phyloP scores from a whole-genome alignment of 23 tunicate genomes.

The Ciona savignyi region DNA sequence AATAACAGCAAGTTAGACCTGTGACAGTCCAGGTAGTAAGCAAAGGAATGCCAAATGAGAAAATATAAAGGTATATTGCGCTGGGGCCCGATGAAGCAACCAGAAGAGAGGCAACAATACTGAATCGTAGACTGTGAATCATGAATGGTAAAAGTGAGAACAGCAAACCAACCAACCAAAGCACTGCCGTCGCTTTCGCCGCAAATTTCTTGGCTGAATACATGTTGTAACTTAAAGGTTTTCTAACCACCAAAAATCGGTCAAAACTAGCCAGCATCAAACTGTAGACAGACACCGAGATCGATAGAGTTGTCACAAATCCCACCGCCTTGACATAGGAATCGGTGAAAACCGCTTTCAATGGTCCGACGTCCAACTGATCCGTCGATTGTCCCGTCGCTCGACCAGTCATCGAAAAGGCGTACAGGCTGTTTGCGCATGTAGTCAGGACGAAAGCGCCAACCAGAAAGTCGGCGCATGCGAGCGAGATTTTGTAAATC shows the following conservation, averaged over 20 bases:
- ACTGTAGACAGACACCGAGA: constrained; percentile 16
- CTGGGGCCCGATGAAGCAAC: not conserved
- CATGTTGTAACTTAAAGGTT: constrained; percentile 34
- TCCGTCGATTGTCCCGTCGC: not conserved
- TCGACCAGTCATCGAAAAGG: not conserved
- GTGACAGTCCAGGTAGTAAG: constrained; percentile 20
- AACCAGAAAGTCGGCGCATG: constrained; percentile 29
- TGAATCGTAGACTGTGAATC: constrained; percentile 25
- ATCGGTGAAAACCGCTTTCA: not conserved
- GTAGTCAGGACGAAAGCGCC: constrained; percentile 35
- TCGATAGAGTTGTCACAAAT: constrained; percentile 9
- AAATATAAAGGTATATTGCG: not conserved
- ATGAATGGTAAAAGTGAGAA: constrained; percentile 48
- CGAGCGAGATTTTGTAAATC: constrained; percentile 36
- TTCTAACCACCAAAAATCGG: constrained; percentile 7
- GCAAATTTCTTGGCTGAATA: constrained; percentile 51
- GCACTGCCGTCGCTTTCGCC: not conserved
- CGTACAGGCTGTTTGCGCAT: not conserved
- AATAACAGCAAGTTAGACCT: constrained; percentile 27
- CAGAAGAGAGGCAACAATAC: constrained; percentile 10
- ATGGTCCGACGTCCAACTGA: not conserved
- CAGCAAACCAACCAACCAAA: constrained; percentile 35
- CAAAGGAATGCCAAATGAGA: not conserved
- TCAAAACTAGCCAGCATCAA: constrained; percentile 12
- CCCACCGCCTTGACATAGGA: constrained; percentile 23